Evolutionary conservation across 2,888 invertebrate genomes (phyloP), one percentile per base, ranked within the genome.

Genomic region (Rhyacophila evoluta): DNA sequence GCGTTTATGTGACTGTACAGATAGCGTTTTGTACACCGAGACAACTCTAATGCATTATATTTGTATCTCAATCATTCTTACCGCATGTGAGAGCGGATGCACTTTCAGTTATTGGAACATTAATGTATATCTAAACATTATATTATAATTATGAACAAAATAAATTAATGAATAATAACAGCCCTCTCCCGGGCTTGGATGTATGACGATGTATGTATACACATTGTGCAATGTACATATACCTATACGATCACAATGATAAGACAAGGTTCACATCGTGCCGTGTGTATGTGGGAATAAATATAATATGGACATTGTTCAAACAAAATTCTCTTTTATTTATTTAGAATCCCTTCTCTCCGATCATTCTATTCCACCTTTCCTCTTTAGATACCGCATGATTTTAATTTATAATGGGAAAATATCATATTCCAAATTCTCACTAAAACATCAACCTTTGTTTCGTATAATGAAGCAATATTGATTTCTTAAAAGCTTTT

Each of bases 181-280:
- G 89, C 90, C 79, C 88, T 86, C 89, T 86, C 89, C 88, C 91
- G 90, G 91, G 90, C 90, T 88, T 90, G 92, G 91, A 92, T 92
- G 92, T 92, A 91, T 90, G 90, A 88, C 88, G 89, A 90, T 89
- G 90, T 92, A 92, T 92, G 92, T 91, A 91, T 91, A 91, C 92
- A 92, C 90, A 90, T 90, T 90, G 89, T 92, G 92, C 92, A 92
- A 92, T 93, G 92, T 92, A 93, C 91, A 92, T 92, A 92, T 92
- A 91, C 91, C 92, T 92, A 92, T 90, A 90, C 89, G 89, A 91
- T 92, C 80, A 92, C 91, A 92, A 92, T 92, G 93, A 93, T 93
- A 93, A 94, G 94, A 93, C 93, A 93, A 94, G 94, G 94, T 94
- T 94, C 94, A 94, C 94, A 93, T 94, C 93, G 94, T 94, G 94